phyloP scores from a whole-genome alignment of 2,797 vertebrate species.

The Coendou prehensilis region DNA sequence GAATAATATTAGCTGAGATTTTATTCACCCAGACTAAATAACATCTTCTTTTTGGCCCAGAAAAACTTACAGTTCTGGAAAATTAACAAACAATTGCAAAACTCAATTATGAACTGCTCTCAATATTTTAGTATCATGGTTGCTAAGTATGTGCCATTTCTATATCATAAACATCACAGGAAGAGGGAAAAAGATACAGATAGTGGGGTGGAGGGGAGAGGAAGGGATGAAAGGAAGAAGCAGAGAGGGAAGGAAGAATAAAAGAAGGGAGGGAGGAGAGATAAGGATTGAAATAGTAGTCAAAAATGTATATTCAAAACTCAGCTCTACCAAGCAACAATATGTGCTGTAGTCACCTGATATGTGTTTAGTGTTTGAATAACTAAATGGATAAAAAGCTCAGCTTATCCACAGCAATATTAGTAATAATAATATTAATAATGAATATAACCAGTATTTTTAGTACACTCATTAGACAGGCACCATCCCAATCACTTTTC shows the following conservation, averaged over 20 bases:
- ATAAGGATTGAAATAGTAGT: background rate
- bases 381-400: background rate
- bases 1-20: slow-evolving; percentile 27
- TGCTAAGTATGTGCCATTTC: background rate
- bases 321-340: background rate
- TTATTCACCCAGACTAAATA: background rate
- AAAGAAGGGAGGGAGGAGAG: background rate
- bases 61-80: slow-evolving; percentile 31
- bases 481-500: background rate
- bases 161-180: background rate
- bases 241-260: background rate
- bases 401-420: slow-evolving; percentile 21
- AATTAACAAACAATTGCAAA: slow-evolving; percentile 39
- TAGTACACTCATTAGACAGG: background rate
- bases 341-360: background rate
- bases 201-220: rapidly evolving
- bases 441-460: background rate
- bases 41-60: background rate
- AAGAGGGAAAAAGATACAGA: background rate
- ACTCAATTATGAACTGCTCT: slow-evolving; percentile 13
- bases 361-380: background rate
- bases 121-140: background rate
- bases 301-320: background rate
- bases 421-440: background rate
- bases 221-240: rapidly evolving